These are phyloP conservation scores for Platycheirus albimanus DNA, from an alignment of 2,888 invertebrate genomes.

Conservation along the genomic window DNA sequence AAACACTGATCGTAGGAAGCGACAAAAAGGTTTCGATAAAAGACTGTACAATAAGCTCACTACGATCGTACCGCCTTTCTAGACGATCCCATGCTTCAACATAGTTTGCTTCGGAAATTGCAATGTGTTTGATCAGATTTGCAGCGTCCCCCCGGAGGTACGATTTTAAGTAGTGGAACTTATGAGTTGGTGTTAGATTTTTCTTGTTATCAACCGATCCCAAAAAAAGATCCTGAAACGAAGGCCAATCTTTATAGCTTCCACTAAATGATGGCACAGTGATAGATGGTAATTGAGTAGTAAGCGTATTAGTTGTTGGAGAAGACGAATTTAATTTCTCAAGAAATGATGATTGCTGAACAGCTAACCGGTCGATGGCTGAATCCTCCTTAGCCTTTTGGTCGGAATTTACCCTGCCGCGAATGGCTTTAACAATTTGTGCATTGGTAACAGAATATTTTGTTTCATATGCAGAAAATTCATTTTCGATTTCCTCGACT, in stretches of 20 bases:
- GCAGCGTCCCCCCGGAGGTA: neutral
- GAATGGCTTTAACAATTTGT: too few species aligned
- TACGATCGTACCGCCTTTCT: too few species aligned
- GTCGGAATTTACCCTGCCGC: too few species aligned
- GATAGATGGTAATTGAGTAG: neutral
- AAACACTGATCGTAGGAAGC: too few species aligned
- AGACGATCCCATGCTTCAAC: too few species aligned
- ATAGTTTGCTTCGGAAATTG: neutral
- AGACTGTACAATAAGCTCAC: too few species aligned
- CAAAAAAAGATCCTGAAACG: neutral
- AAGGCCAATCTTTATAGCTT: conserved; percentile 6
- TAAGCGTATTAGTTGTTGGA: neutral
- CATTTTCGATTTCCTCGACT: too few species aligned
- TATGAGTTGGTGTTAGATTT: neutral
- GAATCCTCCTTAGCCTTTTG: neutral
- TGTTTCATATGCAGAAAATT: too few species aligned
- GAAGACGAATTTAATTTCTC: neutral
- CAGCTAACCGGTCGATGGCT: neutral
- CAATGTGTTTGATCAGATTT: neutral
- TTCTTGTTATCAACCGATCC: neutral
- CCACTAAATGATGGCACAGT: conserved; percentile 15
- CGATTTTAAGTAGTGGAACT: neutral
- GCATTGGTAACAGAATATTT: too few species aligned
- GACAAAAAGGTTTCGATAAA: too few species aligned
- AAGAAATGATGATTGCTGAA: neutral